Base-by-base conservation (phyloP, 2,888 invertebrate species). In the Trimorus sp. region DNA sequence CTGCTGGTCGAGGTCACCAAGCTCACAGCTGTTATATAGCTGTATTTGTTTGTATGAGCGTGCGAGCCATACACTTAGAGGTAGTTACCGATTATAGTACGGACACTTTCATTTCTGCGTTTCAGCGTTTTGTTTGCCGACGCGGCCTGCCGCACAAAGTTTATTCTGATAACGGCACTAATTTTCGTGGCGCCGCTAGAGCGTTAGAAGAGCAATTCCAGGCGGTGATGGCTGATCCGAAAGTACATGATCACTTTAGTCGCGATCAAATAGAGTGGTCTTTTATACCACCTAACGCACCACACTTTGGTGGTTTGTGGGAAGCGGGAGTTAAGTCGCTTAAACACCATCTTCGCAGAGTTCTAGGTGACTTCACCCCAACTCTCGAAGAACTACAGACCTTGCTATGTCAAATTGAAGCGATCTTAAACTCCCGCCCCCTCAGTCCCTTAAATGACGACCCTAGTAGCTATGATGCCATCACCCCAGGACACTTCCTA, bases 281-380 rank as follows among this genome's bases (percentile, higher is more conserved):
- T 0, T 62, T 62, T n/a, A 62, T 62, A 7, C 62, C 62, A 12
- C 62, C 62, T 0, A 15, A n/a, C 26, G 26, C 62, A 7, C 62
- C 62, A 8, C 26, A 62, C n/a, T 62, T 62, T 7, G 48, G 62
- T n/a, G 62, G 62, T n/a, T 14, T 62, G n/a, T 62, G 62, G 62
- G 45, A 62, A 36, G 62, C 62, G n/a, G 62, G 62, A 14, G 62
- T 62, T 1, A 62, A 62, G 11, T 45, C 62, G 7, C 48, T 7
- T 2, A 62, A 62, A 36, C 15, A 40, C 15, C 62, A 62, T 15
- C 48, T 62, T n/a, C 16, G 8, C 4, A 5, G 48, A 4, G 16
- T 62, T 7, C 4, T 62, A 11, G 48, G 48, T 12, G n/a, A 45
- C 26, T 62, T 48, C 36, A 48, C 26, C 1, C 45, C 62, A 0